Base-by-base conservation (phyloP, 2,797 vertebrate genomes). In the Mustela erminea region DNA sequence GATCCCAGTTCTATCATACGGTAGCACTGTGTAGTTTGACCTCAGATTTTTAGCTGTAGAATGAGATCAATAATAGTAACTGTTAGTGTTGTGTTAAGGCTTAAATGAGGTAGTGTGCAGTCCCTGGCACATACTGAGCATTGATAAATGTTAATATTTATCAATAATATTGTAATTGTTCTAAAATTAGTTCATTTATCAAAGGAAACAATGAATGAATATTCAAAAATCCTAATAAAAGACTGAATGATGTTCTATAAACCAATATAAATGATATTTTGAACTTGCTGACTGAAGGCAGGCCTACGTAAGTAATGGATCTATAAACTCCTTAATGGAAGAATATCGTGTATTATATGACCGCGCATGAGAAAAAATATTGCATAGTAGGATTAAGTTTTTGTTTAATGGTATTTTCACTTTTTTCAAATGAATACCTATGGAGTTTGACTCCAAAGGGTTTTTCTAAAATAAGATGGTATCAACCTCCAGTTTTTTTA, bases 221-320 rank as follows among this genome's bases (percentile, higher is more conserved):
- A 43, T 95, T 41, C 27, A 88, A 93, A 52, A 94, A 77, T 92
- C 32, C 52, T 83, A 83, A 58, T 88, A 8, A 38, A 93, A 86
- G 23, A 97, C 56, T 98, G 96, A 98, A 97, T 97, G 91, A 98
- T 92, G 60, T 93, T 7, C 6, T 97, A 41, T 97, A 97, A 96
- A 96, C 54, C 52, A 56, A 5, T 54, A 5, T 56, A 83, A 84
- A 1, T 64, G 64, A 83, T 60, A 80, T 64, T 93, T 92, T 87
- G 29, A 75, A 15, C 54, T 92, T 92, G 35, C n/a, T 41, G 18
- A 74, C 21, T 32, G 17, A 95, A 95, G 46, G 23, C 56, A 78
- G n/a, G 10, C 82, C 25, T 25, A 95, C 66, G n/a, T 21, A 95
- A 66, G 29, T 20, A 0, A 87, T 32, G 70, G 88, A 3, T 84